Base-by-base conservation (phyloP, 2,888 invertebrate species). In the Synanthedon andrenaeformis region DNA sequence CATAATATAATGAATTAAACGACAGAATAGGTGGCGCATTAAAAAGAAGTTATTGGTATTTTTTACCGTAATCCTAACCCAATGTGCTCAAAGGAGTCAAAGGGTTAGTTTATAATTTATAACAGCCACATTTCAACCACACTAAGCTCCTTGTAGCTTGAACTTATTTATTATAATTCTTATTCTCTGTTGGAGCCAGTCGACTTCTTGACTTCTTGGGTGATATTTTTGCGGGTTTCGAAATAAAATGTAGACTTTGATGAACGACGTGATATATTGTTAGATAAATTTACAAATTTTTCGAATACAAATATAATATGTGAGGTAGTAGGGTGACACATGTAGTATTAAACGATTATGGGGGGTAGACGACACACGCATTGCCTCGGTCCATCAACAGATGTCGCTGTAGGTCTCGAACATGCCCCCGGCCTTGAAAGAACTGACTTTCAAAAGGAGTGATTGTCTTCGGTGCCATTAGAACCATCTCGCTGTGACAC, bases 41-140 rank as follows among this genome's bases (percentile, higher is more conserved):
- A 13, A 11, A 45, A 45, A 45, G 45, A 45, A 45, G 14, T 45
- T 45, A 45, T 45, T 45, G 45, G 14, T 14, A 45, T 14, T 45
- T 45, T 45, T 13, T 45, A 45, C n/a, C 45, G 45, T 45, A 45
- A 45, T 45, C 45, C 45, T 45, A 13, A n/a, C 14, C 8, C 14
- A 8, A 45, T 45, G 45, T 45, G 62, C 59, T 61, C 60, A 64
- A 66, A 66, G 63, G 64, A 62, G 59, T 61, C 60, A 64, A 66
- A 66, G 63, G 64, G 61, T 64, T 65, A 56, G 62, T 66, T 66
- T 65, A 45, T 64, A 68, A 72, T 72, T 74, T 73, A 70, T 72
- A 64, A 62, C 59, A 59, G 62, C 62, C 19, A 49, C 50, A 49
- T 50, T 53, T 49, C 50, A 45, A 45, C 45, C 23, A 49, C 4